Evolutionary conservation across 2,888 invertebrate genomes (phyloP).

Genomic region (Cepaea hortensis): DNA sequence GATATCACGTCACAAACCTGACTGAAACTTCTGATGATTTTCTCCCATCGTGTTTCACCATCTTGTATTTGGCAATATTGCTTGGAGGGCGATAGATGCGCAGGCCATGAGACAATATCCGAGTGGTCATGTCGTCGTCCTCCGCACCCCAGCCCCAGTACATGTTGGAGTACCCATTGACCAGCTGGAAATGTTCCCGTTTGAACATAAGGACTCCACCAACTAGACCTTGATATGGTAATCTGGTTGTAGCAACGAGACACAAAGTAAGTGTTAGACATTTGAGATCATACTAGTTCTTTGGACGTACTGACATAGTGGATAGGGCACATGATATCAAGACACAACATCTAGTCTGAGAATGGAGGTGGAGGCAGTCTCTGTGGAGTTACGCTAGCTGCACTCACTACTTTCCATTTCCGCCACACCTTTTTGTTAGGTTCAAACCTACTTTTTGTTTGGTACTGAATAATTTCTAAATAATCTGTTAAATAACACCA

Average conservation of each 20-base stretch:
- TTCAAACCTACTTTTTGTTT: too few relatives aligned
- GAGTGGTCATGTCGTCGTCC: constrained; percentile 72
- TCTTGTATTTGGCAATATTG: constrained; percentile 94
- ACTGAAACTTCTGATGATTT: constrained; percentile 68
- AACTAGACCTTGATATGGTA: constrained; percentile 76
- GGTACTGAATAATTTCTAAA: too few relatives aligned
- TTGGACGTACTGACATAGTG: neutral
- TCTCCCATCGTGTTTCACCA: constrained; percentile 88
- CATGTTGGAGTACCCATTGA: constrained; percentile 77
- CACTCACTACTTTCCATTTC: too few relatives aligned
- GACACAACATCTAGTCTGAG: too few relatives aligned
- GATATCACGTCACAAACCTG: constrained; percentile 57
- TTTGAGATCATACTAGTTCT: neutral
- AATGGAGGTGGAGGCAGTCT: too few relatives aligned
- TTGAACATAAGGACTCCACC: constrained; percentile 77
- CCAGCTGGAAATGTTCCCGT: constrained; percentile 74
- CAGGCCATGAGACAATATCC: constrained; percentile 79
- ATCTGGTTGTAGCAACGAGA: constrained; percentile 59
- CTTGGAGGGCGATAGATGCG: constrained; percentile 94
- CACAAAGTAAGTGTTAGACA: neutral
- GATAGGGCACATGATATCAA: neutral
- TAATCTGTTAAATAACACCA: too few relatives aligned
- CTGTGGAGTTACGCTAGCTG: too few relatives aligned
- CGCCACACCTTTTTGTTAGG: too few relatives aligned
- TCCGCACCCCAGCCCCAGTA: constrained; percentile 77